Evolutionary conservation across 2,888 invertebrate genomes (phyloP), one percentile per base, ranked within the genome.

Genomic region (Peribatodes rhomboidaria): DNA sequence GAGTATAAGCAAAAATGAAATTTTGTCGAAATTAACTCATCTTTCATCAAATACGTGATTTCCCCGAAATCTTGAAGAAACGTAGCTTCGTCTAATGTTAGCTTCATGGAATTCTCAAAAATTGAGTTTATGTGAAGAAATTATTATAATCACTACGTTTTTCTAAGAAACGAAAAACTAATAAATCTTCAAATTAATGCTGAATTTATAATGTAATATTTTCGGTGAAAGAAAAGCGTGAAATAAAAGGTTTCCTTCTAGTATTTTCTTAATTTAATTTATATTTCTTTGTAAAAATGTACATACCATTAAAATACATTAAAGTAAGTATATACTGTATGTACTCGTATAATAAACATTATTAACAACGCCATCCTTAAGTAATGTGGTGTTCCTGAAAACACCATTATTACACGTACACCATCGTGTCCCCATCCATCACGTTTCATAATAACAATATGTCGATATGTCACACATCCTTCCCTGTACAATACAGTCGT

Each of bases 81-180:
- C 27, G n/a, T 41, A 16, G 53, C 27, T 42, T 18, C 16, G n/a
- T 53, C 11, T 41, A 27, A 53, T 53, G 16, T 16, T 9, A 41
- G n/a, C 14, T 42, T 42, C 11, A 10, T 42, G 2, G 42, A 2
- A 9, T 42, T 42, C 18, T 18, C 18, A 10, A 42, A 42, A 42
- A 42, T 18, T 18, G 18, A 11, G 10, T 8, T 18, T 18, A 6
- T 42, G 16, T 9, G 10, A 18, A 16, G 10, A 2, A 42, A 42
- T 18, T 18, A 14, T 16, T 14, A n/a, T 41, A 9, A 14, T 16
- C 7, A 37, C 13, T 37, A 13, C 4, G 10, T n/a, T 13, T 44
- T 11, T 27, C 27, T 27, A 27, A 27, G 27, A 4, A 27, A 27
- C 27, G 27, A 27, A 27, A 27, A 27, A 27, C 27, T 4, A 27